These are phyloP conservation scores for Tenthredo scrophulariae DNA, from an alignment of 2,888 invertebrate species.

Conservation along the genomic window DNA sequence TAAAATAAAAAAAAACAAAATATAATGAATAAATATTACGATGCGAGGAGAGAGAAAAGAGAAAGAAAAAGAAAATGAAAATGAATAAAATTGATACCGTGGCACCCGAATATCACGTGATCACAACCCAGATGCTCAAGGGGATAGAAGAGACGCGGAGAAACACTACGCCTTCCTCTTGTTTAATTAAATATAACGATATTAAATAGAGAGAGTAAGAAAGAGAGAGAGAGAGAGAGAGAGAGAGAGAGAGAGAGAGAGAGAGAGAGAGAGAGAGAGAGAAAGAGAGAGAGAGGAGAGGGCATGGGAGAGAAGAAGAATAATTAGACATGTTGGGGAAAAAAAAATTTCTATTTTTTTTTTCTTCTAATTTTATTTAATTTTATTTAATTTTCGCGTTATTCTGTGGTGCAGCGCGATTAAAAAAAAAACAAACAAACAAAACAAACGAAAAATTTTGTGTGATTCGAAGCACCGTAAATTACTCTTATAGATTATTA, in stretches of 20 bases:
- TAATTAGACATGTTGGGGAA: background rate
- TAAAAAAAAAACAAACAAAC: background rate
- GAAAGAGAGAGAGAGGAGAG: background rate
- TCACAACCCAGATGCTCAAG: constrained; percentile 21
- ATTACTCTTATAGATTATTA: background rate
- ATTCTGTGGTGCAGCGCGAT: constrained; percentile 73
- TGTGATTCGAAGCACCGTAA: background rate
- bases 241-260: background rate
- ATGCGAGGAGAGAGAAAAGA: background rate
- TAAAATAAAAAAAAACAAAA: background rate
- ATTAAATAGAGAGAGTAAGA: background rate
- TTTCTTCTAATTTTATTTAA: background rate
- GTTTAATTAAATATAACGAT: background rate
- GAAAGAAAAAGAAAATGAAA: no score
- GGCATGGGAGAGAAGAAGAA: no score
- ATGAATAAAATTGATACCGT: no score
- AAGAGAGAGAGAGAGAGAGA: no score
- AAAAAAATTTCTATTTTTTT: no score
- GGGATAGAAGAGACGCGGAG: background rate
- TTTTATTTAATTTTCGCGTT: constrained; percentile 64
- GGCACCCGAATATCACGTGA: background rate
- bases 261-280: background rate
- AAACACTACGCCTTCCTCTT: background rate
- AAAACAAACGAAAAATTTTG: background rate
- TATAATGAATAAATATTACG: background rate